Conservation (phyloP, 2,888 invertebrate genomes). For the Cabera pusaria region DNA sequence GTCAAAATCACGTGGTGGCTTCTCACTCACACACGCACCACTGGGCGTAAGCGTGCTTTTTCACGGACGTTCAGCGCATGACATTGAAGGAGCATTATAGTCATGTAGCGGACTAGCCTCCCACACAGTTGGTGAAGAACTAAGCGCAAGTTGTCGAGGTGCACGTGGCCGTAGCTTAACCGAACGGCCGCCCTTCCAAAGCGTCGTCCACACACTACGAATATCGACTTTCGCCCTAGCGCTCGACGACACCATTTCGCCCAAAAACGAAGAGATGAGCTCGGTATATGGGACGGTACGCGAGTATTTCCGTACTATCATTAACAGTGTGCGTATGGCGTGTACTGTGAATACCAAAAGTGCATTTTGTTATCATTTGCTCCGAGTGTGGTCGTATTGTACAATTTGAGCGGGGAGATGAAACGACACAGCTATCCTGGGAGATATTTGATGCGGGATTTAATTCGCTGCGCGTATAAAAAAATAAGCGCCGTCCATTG, state of each 20-base stretch:
- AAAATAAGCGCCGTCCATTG: constrained; percentile 59
- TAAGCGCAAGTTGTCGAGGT: constrained; percentile 78
- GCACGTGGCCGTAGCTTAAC: constrained; percentile 81
- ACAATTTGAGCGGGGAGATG: constrained; percentile 48
- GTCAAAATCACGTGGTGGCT: constrained; percentile 77
- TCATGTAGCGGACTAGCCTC: constrained; percentile 80
- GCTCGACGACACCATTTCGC: constrained; percentile 64
- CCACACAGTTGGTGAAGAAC: constrained; percentile 82
- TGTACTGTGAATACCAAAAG: constrained; percentile 63
- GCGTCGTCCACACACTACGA: constrained; percentile 61
- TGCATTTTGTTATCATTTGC: constrained; percentile 53
- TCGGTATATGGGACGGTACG: constrained; percentile 75
- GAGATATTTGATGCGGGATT: constrained; percentile 60
- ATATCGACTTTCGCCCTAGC: constrained; percentile 71
- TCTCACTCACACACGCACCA: constrained; percentile 58
- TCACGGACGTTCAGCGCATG: constrained; percentile 71
- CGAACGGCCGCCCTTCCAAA: constrained; percentile 78
- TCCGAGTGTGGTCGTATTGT: constrained; percentile 38
- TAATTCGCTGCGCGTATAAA: constrained; percentile 51
- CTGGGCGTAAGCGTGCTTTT: constrained; percentile 59
- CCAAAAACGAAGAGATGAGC: constrained; percentile 65
- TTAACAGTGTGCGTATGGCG: constrained; percentile 62
- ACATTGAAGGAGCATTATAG: constrained; percentile 69
- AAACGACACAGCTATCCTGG: constrained; percentile 49
- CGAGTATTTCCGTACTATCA: constrained; percentile 76